Conservation (phyloP, 2,888 invertebrate species). For the Drosophila flavopinicola region DNA sequence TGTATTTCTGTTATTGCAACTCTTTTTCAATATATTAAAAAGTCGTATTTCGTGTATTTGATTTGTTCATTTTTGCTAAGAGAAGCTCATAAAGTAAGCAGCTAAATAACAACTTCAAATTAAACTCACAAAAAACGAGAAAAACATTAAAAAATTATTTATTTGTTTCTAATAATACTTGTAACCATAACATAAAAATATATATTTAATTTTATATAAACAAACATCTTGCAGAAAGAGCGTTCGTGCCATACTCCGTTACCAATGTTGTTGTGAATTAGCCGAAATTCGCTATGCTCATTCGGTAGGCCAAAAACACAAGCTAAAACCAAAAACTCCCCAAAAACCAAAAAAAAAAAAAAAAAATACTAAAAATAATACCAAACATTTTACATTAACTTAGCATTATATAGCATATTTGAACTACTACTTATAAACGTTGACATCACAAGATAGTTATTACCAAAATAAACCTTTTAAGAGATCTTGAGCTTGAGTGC, state of each 20-base stretch:
- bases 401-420: constrained; percentile 36
- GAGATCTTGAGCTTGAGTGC: constrained; percentile 34
- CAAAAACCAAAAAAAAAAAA: constrained; percentile 45
- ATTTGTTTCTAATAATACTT: constrained; percentile 44
- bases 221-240: constrained; percentile 84
- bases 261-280: constrained; percentile 85
- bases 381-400: constrained; percentile 22
- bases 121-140: constrained; percentile 27
- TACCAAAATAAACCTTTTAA: constrained; percentile 13
- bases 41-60: constrained; percentile 23
- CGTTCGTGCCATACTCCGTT: constrained; percentile 85
- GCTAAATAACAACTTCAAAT: constrained; percentile 39
- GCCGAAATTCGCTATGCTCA: constrained; percentile 85
- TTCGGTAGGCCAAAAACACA: constrained; percentile 84
- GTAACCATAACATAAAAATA: constrained; percentile 48
- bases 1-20: constrained; percentile 37
- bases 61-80: constrained; percentile 41
- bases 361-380: constrained; percentile 47
- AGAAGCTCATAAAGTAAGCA: constrained; percentile 37
- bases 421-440: constrained; percentile 37
- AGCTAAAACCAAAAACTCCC: constrained; percentile 65
- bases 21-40: constrained; percentile 19
- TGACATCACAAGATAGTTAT: constrained; percentile 43
- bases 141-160: constrained; percentile 27
- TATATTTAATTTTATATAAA: constrained; percentile 74